Conservation (phyloP, 92 coral and sea anemone species). For the Chrysogorgia sp. region DNA sequence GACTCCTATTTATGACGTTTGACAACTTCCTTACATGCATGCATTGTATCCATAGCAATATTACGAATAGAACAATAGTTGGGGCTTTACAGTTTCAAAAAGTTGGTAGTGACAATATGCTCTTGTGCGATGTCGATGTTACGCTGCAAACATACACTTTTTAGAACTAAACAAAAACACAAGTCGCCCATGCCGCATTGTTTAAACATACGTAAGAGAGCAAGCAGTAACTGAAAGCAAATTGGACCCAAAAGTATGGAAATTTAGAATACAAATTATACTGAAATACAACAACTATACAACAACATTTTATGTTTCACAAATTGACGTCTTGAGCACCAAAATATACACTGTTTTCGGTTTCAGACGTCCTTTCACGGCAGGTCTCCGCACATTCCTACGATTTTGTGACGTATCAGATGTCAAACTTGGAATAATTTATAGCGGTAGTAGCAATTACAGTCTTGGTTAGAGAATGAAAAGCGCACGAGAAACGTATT, state of each 20-base stretch:
- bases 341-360: neutral
- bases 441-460: slow-evolving; percentile 49
- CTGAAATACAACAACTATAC: neutral
- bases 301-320: no score
- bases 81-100: neutral
- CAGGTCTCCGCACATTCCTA: slow-evolving; percentile 9
- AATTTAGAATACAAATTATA: no score
- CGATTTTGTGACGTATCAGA: slow-evolving; percentile 24
- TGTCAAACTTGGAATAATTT: slow-evolving; percentile 41
- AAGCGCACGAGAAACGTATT: slow-evolving; percentile 7
- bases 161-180: no score
- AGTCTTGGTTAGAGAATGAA: slow-evolving; percentile 7
- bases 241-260: no score
- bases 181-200: no score
- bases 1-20: neutral
- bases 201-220: no score
- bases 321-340: no score
- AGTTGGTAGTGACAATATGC: no score
- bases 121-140: no score
- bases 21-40: neutral
- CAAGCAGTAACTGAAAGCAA: no score
- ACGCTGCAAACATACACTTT: no score
- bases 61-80: neutral
- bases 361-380: neutral
- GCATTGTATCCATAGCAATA: no score